Evolutionary conservation across 2,888 invertebrate genomes (phyloP).

Genomic region (Leptopilina syphax): DNA sequence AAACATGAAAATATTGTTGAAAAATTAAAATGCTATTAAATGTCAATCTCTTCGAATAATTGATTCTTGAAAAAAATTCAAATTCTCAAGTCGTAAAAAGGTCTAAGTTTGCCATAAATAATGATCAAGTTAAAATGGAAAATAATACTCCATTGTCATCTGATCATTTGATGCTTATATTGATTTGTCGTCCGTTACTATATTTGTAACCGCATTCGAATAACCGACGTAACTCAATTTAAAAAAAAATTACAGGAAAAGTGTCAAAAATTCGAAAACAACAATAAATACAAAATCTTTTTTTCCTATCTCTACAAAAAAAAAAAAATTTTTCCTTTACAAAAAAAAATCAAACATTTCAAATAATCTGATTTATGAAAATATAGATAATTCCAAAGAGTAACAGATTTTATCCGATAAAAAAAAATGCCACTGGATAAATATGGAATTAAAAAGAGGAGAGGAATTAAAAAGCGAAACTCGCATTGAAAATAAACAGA

Average conservation of each 20-base stretch:
- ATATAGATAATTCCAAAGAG: too few relatives aligned
- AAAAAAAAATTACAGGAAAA: background rate
- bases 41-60: background rate
- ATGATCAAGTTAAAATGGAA: conserved; percentile 17
- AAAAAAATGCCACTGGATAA: too few relatives aligned
- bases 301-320: too few relatives aligned
- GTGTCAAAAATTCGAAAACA: too few relatives aligned
- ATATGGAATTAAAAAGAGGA: too few relatives aligned
- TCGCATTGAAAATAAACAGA: too few relatives aligned
- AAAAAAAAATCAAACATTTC: too few relatives aligned
- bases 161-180: background rate
- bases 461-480: too few relatives aligned
- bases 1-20: background rate
- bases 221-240: background rate
- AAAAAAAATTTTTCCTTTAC: too few relatives aligned
- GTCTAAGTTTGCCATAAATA: conserved; percentile 25
- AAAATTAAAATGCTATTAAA: background rate
- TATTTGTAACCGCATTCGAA: background rate
- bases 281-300: too few relatives aligned
- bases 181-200: background rate
- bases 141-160: background rate
- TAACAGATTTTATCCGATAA: too few relatives aligned
- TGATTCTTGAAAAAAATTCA: background rate
- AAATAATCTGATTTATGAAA: too few relatives aligned
- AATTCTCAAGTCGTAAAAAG: background rate